Base-by-base conservation (phyloP, 2,113 vertebrate species). In the Romanogobio albipinnatus region DNA sequence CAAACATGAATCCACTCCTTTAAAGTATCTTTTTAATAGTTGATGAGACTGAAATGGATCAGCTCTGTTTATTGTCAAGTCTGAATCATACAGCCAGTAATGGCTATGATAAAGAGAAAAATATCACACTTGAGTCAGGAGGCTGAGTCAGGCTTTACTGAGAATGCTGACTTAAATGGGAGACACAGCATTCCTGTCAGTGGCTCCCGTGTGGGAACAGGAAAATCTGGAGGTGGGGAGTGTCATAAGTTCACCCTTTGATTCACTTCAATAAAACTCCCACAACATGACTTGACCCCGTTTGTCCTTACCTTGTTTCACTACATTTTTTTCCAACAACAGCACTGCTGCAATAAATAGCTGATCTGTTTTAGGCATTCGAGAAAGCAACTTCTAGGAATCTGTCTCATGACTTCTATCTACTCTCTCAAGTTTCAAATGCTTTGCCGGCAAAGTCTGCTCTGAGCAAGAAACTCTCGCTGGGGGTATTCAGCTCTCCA, bases 81-180 rank as follows among this genome's bases (percentile, higher is more conserved):
- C 76, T 78, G 53, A 81, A 51, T 81, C 61, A 36, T 36, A 0
- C 59, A 36, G 24, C 45, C 45, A 51, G 45, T 51, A 66, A 51
- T 81, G 24, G 19, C 15, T 22, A 22, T 43, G 39, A 26, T 26
- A 49, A 80, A 47, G 2, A 68, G 10, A 22, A 2, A 68, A 81
- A n/a, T 68, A 26, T 80, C 39, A 47, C 39, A 22, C n/a, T 47
- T 64, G 43, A 49, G 59, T 4, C 78, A 62, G 78, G 39, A 64
- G 78, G 49, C 47, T 81, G 78, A 64, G n/a, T 81, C 45, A 51
- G 49, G 78, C 15, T 81, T 62, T 81, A 81, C 68, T 68, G 62
- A 53, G 62, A 75, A 51, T 61, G 61, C 74, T 78, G 74, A 84
- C 49, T 84, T 76, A 70, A 53, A 58, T 22, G 45, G 47, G 83